Conservation (phyloP, 2,113 vertebrate species). For the Heptranchias perlo region DNA sequence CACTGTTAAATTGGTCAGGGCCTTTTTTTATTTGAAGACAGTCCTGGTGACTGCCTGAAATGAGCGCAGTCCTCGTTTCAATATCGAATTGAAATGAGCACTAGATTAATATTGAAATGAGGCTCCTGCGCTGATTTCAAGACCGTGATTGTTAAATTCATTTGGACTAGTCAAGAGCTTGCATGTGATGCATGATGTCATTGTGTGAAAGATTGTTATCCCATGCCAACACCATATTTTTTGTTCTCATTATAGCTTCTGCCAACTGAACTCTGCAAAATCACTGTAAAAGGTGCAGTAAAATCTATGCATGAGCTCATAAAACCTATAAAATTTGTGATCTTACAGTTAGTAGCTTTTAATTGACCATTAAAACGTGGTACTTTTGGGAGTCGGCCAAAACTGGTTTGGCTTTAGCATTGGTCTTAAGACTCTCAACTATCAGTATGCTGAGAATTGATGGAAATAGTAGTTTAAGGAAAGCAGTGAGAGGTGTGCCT, state of each 20-base stretch:
- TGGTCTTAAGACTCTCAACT: neutral
- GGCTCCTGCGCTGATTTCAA: no score
- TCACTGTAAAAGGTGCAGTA: neutral
- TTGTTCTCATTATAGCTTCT: neutral
- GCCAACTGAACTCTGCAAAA: neutral
- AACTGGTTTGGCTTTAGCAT: neutral
- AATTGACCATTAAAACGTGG: neutral
- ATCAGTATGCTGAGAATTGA: neutral
- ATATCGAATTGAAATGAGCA: no score
- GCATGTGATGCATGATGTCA: neutral
- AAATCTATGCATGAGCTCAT: neutral
- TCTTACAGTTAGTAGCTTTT: neutral
- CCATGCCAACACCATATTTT: neutral
- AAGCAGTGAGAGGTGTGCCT: neutral
- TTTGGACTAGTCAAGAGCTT: no score
- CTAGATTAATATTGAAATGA: no score
- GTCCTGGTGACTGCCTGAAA: no score
- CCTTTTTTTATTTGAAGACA: no score
- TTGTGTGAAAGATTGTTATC: neutral
- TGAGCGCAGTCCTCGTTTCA: no score
- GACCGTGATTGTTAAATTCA: no score
- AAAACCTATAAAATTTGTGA: conserved; percentile 19
- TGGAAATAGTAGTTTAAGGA: neutral
- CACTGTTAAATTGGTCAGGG: no score
- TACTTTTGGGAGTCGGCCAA: conserved; percentile 17